A percentile compares a stretch with the other conserved stretches of the same genome.
Conservation (phyloP, 2,888 invertebrate species). For the Rhagonycha fulva region DNA sequence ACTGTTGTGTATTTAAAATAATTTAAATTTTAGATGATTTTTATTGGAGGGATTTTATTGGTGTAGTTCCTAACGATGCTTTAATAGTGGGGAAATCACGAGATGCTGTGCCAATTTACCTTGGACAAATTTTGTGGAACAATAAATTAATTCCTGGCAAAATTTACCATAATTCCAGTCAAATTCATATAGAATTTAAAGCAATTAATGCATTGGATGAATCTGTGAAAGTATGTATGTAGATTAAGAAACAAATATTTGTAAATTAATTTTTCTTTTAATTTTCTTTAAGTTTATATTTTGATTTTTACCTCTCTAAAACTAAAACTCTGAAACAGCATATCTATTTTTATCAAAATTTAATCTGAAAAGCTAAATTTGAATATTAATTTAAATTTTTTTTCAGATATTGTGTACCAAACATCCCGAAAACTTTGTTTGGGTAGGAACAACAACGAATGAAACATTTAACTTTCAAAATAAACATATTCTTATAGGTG, state of each 20-base stretch:
- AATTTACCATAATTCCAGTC: conserved; percentile 5
- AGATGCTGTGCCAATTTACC: conserved; percentile 18
- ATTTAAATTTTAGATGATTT: background rate
- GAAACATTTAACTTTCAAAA: background rate
- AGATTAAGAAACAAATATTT: no score
- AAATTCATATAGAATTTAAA: conserved; percentile 13
- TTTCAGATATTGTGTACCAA: conserved; percentile 14
- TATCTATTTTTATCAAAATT: no score
- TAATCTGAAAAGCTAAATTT: no score
- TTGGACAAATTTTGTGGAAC: conserved; percentile 21
- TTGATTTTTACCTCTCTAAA: no score
- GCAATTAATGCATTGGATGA: background rate
- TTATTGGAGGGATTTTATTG: conserved; percentile 21
- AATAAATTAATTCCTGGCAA: conserved; percentile 20
- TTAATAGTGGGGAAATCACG: conserved; percentile 9
- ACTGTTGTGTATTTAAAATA: background rate
- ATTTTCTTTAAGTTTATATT: no score
- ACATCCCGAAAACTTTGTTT: conserved; percentile 16
- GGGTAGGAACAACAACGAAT: conserved; percentile 4
- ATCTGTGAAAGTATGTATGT: conserved; percentile 5
- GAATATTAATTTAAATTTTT: background rate
- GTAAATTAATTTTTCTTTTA: no score
- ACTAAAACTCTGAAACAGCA: no score
- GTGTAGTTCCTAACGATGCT: conserved; percentile 18
- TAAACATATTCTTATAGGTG: conserved; percentile 15